phyloP scores from a whole-genome alignment of 2,888 invertebrate species.

The Zaprionus lineosus region DNA sequence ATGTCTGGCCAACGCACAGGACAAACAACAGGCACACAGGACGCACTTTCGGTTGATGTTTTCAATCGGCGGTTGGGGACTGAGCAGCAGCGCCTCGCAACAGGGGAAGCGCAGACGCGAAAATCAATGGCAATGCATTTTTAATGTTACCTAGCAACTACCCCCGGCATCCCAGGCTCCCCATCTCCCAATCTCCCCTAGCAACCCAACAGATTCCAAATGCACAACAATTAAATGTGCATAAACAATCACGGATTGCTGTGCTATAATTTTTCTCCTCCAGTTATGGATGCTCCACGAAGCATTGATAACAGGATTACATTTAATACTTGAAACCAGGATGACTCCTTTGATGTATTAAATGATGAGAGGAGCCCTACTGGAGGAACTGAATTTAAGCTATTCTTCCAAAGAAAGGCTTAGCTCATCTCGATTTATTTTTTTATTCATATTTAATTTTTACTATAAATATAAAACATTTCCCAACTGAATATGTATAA shows the following conservation, averaged over 20 bases:
- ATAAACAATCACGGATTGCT: conserved; percentile 2
- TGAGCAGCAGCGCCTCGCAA: conserved; percentile 4
- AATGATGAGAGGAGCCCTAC: too few species aligned
- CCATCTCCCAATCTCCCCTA: not conserved
- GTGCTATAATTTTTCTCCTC: not conserved
- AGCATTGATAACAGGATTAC: too few species aligned
- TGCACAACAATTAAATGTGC: conserved; percentile 3
- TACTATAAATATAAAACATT: too few species aligned
- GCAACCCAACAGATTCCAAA: not conserved
- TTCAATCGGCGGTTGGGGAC: not conserved
- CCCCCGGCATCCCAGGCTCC: not conserved
- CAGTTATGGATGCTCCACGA: too few species aligned
- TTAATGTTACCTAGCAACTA: conserved; percentile 33
- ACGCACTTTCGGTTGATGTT: not conserved
- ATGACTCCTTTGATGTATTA: too few species aligned
- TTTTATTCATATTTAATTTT: too few species aligned
- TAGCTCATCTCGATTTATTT: too few species aligned
- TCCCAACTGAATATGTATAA: too few species aligned
- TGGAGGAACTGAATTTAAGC: too few species aligned
- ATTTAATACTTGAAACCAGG: too few species aligned
- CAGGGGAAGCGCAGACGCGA: conserved; percentile 10
- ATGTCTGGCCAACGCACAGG: not conserved
- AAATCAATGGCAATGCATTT: conserved; percentile 58
- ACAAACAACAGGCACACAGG: not conserved
- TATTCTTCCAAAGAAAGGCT: too few species aligned